phyloP scores from a whole-genome alignment of 2,888 invertebrate genomes.

The Callinectes sapidus region DNA sequence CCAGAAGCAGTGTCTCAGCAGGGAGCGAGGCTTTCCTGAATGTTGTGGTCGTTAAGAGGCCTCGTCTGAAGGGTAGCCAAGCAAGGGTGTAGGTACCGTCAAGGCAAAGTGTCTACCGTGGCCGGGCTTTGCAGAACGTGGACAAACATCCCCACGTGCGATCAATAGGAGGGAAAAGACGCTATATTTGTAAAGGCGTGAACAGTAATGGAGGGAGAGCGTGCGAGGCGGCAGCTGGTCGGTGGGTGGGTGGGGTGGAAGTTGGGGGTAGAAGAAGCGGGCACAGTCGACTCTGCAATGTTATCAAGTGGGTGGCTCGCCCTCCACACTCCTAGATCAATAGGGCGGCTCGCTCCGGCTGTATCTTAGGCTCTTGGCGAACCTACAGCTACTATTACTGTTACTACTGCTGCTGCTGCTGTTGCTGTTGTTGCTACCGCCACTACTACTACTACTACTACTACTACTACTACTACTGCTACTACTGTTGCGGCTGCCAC shows the following conservation, averaged over 20 bases:
- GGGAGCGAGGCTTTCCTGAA: background rate
- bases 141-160: constrained; percentile 3
- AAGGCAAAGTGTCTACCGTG: background rate
- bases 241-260: background rate
- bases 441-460: background rate
- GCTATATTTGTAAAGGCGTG: constrained; percentile 38
- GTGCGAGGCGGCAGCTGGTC: constrained; percentile 19
- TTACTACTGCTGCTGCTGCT: background rate
- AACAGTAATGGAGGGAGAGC: constrained; percentile 30
- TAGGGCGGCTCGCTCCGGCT: constrained; percentile 49
- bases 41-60: background rate
- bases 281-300: constrained; percentile 50
- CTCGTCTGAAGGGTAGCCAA: background rate
- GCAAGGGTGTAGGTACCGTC: constrained; percentile 12
- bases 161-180: constrained; percentile 25
- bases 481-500: background rate
- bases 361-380: constrained; percentile 46
- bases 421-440: background rate
- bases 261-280: background rate
- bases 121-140: background rate
- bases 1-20: background rate
- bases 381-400: background rate
- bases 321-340: constrained; percentile 59
- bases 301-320: constrained; percentile 48
- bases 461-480: background rate